phyloP scores from a whole-genome alignment of 1,140 invertebrate species.

The Hylyphantes graminicola region DNA sequence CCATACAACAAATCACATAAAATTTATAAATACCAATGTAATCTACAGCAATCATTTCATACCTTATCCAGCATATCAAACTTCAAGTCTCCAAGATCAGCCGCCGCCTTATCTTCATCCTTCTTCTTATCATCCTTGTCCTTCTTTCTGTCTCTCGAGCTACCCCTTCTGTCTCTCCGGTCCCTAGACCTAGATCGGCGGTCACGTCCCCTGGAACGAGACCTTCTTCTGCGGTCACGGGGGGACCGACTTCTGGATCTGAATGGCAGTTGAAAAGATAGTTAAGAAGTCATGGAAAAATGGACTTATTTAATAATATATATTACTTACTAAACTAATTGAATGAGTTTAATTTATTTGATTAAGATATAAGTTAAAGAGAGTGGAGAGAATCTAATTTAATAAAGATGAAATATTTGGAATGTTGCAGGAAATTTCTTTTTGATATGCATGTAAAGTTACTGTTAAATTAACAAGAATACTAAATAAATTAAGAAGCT shows the following conservation, averaged over 20 bases:
- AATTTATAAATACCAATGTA: too few species aligned
- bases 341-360: neutral
- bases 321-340: neutral
- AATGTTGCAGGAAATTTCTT: neutral
- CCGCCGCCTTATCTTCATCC: conserved; percentile 31
- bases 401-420: neutral
- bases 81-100: conserved; percentile 57
- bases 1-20: too few species aligned
- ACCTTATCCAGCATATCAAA: conserved; percentile 62
- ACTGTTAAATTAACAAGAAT: neutral
- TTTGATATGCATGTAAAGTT: neutral
- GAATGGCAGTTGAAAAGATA: neutral
- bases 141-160: conserved; percentile 35
- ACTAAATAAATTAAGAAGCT: neutral
- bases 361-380: neutral
- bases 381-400: neutral
- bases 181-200: conserved; percentile 63
- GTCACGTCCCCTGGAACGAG: conserved; percentile 45
- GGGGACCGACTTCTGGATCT: conserved; percentile 21
- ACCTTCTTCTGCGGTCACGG: conserved; percentile 40
- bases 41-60: neutral
- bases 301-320: neutral
- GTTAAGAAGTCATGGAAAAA: neutral
- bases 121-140: conserved; percentile 60
- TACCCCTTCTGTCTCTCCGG: conserved; percentile 53